Conservation (phyloP, 1,140 invertebrate species). For the Pseudomyrmex cubaensis region DNA sequence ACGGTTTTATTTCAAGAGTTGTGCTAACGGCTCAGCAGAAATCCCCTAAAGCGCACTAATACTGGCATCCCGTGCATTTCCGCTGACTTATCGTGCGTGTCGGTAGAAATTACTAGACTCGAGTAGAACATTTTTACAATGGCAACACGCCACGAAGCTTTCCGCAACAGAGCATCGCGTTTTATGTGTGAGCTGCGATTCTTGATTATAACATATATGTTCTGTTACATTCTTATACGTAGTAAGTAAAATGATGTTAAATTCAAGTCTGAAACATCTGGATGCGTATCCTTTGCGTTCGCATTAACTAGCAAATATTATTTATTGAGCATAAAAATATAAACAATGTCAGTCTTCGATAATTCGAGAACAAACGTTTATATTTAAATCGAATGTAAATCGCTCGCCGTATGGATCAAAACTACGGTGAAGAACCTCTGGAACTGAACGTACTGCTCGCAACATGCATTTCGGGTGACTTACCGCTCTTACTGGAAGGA, state of each 20-base stretch:
- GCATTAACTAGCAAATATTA: too few species aligned
- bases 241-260: too few species aligned
- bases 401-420: not conserved
- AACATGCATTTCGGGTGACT: constrained; percentile 39
- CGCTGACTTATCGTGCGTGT: constrained; percentile 52
- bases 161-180: not conserved
- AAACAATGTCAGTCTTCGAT: too few species aligned
- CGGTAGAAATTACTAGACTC: constrained; percentile 53
- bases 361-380: too few species aligned
- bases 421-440: not conserved
- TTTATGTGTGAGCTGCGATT: not conserved
- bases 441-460: constrained; percentile 14
- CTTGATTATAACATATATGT: not conserved
- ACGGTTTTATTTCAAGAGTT: constrained; percentile 31
- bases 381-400: too few species aligned
- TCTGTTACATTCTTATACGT: too few species aligned
- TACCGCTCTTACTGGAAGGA: constrained; percentile 28
- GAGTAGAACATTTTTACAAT: constrained; percentile 5
- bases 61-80: constrained; percentile 28
- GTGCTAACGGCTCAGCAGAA: not conserved
- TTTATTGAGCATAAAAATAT: too few species aligned
- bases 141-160: not conserved
- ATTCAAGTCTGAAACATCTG: too few species aligned
- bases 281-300: too few species aligned
- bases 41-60: constrained; percentile 17